Base-by-base conservation (phyloP, 2,113 vertebrate genomes). In the Stictonetta naevosa region DNA sequence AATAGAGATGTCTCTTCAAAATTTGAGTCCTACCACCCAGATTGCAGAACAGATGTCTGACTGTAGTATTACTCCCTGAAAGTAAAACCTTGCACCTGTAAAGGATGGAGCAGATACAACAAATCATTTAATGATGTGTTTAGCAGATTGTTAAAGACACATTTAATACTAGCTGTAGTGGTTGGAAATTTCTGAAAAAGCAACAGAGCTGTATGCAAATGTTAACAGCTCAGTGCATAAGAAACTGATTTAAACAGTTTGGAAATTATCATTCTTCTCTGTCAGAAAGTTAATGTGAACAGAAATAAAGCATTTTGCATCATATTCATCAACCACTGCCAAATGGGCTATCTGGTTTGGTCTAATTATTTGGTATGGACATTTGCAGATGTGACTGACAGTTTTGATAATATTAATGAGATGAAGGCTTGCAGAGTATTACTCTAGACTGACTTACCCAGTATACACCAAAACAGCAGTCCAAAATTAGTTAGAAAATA, bases 181-280 rank as follows among this genome's bases (percentile, higher is more conserved):
- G 29, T 16, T 91, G 66, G 53, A 85, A 85, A 52, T 68, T 86
- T 90, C 53, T 63, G 80, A 80, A 79, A 86, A 93, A 53, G 80
- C 76, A 80, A 34, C 59, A 50, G 46, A 44, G 36, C 26, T 91
- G 92, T 78, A 79, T 83, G 36, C 38, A 83, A 92, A 90, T 84
- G 25, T 3, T 6, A 83, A n/a, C 38, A 64, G 53, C 40, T 83
- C 64, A 52, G 29, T 28, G 4, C 40, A 33, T 52, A 34, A 90
- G 73, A 88, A 92, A 64, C 48, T 86, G 53, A 93, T 92, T 67
- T 91, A 46, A 86, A 77, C 62, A 59, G 56, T 89, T 90, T 58
- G 48, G 40, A 93, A 86, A 83, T 88, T 55, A 89, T 52, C 26
- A 46, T 86, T 73, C 25, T 88, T 92, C 67, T 81, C 42, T 95